Conservation (phyloP, 2,888 invertebrate species). For the Tetanocera ferruginea region DNA sequence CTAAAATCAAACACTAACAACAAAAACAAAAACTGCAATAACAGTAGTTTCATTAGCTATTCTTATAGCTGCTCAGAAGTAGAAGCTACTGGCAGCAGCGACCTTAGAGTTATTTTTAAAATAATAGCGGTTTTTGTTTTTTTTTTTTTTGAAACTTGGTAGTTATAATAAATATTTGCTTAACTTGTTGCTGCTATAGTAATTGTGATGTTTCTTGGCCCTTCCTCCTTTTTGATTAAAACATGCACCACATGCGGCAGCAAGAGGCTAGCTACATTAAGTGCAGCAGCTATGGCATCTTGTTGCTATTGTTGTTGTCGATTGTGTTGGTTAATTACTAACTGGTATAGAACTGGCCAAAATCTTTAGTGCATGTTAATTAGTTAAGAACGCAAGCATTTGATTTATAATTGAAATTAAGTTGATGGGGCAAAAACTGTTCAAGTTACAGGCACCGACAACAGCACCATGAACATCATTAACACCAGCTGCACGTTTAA, state of each 20-base stretch:
- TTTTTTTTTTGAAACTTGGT: too few relatives aligned
- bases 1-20: too few relatives aligned
- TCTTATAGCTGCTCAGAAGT: too few relatives aligned
- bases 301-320: background rate
- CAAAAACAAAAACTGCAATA: background rate
- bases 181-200: background rate
- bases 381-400: background rate
- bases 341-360: too few relatives aligned
- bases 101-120: too few relatives aligned
- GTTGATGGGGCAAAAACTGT: background rate
- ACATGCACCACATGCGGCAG: background rate
- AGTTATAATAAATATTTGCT: too few relatives aligned
- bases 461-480: background rate
- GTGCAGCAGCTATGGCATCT: background rate
- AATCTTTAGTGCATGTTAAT: too few relatives aligned
- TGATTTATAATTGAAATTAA: background rate
- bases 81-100: too few relatives aligned
- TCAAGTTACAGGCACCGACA: background rate
- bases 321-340: background rate
- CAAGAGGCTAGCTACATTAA: background rate
- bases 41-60: background rate
- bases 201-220: background rate
- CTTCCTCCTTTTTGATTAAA: background rate
- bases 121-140: too few relatives aligned
- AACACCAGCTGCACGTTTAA: background rate